A percentile compares a stretch with the other conserved stretches of the same genome.
phyloP scores from a whole-genome alignment of 2,888 invertebrate species.

The Beris morrisii region DNA sequence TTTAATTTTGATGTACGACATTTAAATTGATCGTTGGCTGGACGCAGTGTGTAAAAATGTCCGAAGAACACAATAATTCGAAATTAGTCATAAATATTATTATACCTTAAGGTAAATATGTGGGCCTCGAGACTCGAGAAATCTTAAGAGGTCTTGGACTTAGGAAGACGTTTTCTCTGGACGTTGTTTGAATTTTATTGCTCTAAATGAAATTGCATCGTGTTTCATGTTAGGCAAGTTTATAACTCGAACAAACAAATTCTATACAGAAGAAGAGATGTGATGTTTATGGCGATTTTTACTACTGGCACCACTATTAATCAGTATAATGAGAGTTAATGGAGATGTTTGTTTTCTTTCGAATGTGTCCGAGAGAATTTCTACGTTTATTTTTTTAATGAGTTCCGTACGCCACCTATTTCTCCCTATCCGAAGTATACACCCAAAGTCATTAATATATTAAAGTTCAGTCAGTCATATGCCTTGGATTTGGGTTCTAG shows the following conservation, averaged over 20 bases:
- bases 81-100: slow-evolving; percentile 31
- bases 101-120: no score
- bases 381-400: no score
- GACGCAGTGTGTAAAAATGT: slow-evolving; percentile 3
- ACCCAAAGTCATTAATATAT: no score
- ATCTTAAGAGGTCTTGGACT: no score
- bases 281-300: slow-evolving; percentile 27
- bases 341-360: slow-evolving; percentile 28
- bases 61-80: slow-evolving; percentile 25
- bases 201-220: slow-evolving; percentile 24
- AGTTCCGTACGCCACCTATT: no score
- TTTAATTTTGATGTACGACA: slow-evolving; percentile 24
- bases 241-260: background rate
- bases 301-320: slow-evolving; percentile 27
- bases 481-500: no score
- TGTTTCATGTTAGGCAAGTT: background rate
- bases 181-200: slow-evolving; percentile 14
- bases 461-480: no score
- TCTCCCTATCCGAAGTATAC: no score
- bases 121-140: no score
- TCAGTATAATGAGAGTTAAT: slow-evolving; percentile 31
- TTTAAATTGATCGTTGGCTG: slow-evolving; percentile 29
- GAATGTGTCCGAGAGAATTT: no score
- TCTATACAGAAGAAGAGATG: background rate
- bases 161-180: no score